Conservation (phyloP, 1,140 invertebrate species). For the Luehdorfia chinensis region DNA sequence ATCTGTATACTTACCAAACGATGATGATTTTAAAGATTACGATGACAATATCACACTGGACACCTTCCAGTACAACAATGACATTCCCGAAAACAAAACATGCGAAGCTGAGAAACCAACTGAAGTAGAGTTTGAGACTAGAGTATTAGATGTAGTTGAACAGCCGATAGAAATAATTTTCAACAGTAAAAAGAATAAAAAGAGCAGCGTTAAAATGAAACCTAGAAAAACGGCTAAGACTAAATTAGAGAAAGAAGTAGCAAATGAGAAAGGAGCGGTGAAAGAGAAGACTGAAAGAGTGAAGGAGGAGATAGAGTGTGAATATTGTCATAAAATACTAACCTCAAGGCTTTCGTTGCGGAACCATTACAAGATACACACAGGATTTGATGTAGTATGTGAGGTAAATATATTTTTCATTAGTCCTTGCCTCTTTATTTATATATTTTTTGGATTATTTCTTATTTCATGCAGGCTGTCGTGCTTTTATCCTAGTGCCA, state of each 20-base stretch:
- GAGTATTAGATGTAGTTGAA: slow-evolving; percentile 18
- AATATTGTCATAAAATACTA: slow-evolving; percentile 62
- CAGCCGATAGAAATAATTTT: slow-evolving; percentile 24
- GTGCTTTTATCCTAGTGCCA: too few species aligned
- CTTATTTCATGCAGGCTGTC: too few species aligned
- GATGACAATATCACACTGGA: slow-evolving; percentile 48
- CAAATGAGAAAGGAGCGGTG: slow-evolving; percentile 15
- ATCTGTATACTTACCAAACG: slow-evolving; percentile 24
- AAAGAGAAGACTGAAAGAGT: slow-evolving; percentile 29
- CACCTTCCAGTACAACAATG: slow-evolving; percentile 28
- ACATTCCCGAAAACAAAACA: slow-evolving; percentile 14
- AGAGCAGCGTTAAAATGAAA: slow-evolving; percentile 26
- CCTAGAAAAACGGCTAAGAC: slow-evolving; percentile 22
- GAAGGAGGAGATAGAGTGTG: slow-evolving; percentile 54
- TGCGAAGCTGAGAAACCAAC: slow-evolving; percentile 14
- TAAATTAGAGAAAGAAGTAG: slow-evolving; percentile 23
- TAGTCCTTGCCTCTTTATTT: too few species aligned
- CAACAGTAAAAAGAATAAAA: slow-evolving; percentile 26
- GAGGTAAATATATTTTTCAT: slow-evolving; percentile 50
- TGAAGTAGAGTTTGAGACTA: slow-evolving; percentile 17
- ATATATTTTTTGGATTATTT: too few species aligned
- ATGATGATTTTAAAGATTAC: slow-evolving; percentile 43
- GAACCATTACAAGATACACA: slow-evolving; percentile 68
- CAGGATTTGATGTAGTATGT: slow-evolving; percentile 64
- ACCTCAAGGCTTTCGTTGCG: slow-evolving; percentile 53